Evolutionary conservation across 2,113 vertebrate species (phyloP), one percentile per base, ranked within the genome.

Genomic region (Paramisgurnus dabryanus): DNA sequence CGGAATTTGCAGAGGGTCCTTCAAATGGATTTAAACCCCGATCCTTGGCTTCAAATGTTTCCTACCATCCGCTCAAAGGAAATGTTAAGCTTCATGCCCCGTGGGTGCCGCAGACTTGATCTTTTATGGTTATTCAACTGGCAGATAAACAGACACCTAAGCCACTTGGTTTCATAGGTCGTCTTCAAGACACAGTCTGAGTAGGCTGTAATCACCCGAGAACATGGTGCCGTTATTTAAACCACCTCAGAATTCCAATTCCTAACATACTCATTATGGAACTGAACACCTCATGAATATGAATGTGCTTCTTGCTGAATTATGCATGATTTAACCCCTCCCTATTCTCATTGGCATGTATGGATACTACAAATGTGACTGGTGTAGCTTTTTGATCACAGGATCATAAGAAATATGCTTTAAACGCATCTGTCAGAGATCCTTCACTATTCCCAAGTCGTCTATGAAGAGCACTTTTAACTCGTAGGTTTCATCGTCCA

Each of bases 81-180:
- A 82, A 82, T 41, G 61, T 80, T 87, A 85, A 88, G 89, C 85
- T 84, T 74, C 74, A 41, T 81, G 83, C 67, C 58, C 43, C 39
- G 75, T 61, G 60, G 79, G 67, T 83, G 81, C 83, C 70, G 49
- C 66, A 50, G 57, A n/a, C 41, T 13, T 47, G 70, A 70, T 80
- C 60, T 86, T 90, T 86, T 78, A 39, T 72, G 75, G 84, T 85
- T 86, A 57, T 87, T 90, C 83, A 80, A 73, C 79, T 73, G 84
- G 75, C 85, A 63, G 85, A 89, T 91, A 87, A 91, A 87, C 81
- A 71, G 78, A 88, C 74, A 78, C 76, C 82, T 86, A 86, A 88
- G 87, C 85, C 83, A 41, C 71, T 84, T 89, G 78, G 79, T 85
- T 87, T 87, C 86, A 84, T 85, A 88, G 84, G 71, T 83, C 85